These are phyloP conservation scores for Pollenia angustigena DNA, from an alignment of 2,888 invertebrate genomes.

Conservation along the genomic window DNA sequence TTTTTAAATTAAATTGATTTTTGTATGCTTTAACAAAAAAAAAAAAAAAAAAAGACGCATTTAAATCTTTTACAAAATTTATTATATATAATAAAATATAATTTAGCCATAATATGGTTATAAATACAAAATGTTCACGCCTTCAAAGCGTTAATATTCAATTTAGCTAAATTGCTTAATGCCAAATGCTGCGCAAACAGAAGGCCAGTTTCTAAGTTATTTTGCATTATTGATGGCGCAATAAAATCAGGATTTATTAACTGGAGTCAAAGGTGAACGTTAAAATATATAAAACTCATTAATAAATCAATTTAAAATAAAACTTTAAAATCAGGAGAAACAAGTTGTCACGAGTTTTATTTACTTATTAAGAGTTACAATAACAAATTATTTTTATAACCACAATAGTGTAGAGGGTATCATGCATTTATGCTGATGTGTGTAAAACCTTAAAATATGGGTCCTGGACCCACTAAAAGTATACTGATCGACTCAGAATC, in stretches of 20 bases:
- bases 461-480: too few relatives aligned
- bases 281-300: too few relatives aligned
- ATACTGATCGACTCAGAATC: too few relatives aligned
- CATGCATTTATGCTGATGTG: too few relatives aligned
- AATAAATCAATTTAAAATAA: too few relatives aligned
- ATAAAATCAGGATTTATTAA: neutral
- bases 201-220: neutral
- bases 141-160: conserved; percentile 19
- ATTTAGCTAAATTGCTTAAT: conserved; percentile 10
- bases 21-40: neutral
- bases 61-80: conserved; percentile 4
- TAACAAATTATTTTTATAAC: too few relatives aligned
- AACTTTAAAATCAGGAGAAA: too few relatives aligned
- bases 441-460: too few relatives aligned
- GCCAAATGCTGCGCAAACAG: conserved; percentile 1
- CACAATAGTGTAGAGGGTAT: too few relatives aligned
- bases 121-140: conserved; percentile 7
- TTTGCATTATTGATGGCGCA: conserved; percentile 4
- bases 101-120: conserved; percentile 16
- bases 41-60: neutral
- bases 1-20: neutral
- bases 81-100: conserved; percentile 11
- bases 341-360: too few relatives aligned
- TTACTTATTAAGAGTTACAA: too few relatives aligned
- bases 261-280: neutral